Evolutionary conservation across 2,797 vertebrate genomes (phyloP), one percentile per base, ranked within the genome.

Genomic region (Liparis tanakae): DNA sequence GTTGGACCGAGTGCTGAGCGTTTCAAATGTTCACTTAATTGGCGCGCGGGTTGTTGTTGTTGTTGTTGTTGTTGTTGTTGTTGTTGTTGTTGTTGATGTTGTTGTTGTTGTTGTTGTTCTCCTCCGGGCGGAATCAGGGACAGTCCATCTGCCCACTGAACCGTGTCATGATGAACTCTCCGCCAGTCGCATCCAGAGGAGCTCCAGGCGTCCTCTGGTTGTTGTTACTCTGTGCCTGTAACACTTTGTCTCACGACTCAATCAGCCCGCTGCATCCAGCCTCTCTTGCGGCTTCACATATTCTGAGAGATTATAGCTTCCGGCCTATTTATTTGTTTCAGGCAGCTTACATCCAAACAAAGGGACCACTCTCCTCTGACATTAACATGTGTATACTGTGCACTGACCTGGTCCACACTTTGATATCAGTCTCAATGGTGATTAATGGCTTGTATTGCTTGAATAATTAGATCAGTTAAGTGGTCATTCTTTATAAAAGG

Each of bases 251-350:
- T 30, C 25, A 30, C 5, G 15, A 61, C 46, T 34, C 18, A 18
- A 20, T 44, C 51, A 44, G 66, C 15, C 54, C 43, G 56, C 34
- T 61, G 46, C 56, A 10, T 13, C 56, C 56, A 36, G 17, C 67
- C 72, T 64, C 64, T 46, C 13, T 30, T 30, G 46, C 83, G 85
- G 88, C 78, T 93, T 93, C 92, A 89, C 89, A 91, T 91, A 91
- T 87, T 91, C 79, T 39, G 34, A 54, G 71, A 84, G 91, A 91
- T 94, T 91, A 53, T 5, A 91, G 56, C 58, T 14, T n/a, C 55
- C 48, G 37, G 65, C 76, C 83, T 77, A 20, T 54, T 82, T 85
- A 85, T 86, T 83, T 87, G 72, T 82, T 71, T 67, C 76, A 67
- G 72, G 75, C 82, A 39, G 79, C 34, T 91, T 89, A 87, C 55